phyloP scores from a whole-genome alignment of 1,140 invertebrate species.

The Anastrepha ludens region DNA sequence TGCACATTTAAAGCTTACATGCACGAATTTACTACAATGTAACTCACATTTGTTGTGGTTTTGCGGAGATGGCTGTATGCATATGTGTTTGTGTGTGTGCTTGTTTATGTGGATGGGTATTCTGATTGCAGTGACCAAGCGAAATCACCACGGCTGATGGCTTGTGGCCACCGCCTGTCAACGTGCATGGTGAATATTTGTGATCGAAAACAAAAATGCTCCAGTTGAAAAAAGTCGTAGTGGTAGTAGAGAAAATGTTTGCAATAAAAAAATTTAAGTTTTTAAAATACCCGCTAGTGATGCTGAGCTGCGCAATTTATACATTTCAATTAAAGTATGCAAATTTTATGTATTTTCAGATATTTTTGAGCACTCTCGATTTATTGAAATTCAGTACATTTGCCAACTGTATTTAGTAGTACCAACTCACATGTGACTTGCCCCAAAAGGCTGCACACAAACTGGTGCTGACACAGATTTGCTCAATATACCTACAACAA shows the following conservation, averaged over 20 bases:
- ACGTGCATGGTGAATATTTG: neutral
- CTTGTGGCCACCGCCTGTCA: slow-evolving; percentile 40
- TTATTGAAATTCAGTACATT: no score
- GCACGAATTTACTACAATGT: slow-evolving; percentile 12
- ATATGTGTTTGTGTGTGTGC: neutral
- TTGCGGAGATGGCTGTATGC: neutral
- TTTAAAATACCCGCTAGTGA: neutral
- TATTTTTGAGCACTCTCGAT: neutral
- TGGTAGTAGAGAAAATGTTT: neutral
- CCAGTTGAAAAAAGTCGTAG: neutral
- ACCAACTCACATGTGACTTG: no score
- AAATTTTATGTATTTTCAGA: neutral
- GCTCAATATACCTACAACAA: no score
- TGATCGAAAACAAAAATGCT: neutral
- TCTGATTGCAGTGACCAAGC: neutral
- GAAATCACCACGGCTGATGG: slow-evolving; percentile 42
- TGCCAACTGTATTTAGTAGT: no score
- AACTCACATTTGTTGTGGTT: slow-evolving; percentile 37
- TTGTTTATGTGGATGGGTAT: neutral
- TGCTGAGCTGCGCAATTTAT: neutral
- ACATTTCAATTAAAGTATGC: slow-evolving; percentile 1
- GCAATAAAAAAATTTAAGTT: neutral
- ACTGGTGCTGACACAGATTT: no score
- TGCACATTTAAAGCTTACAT: neutral
- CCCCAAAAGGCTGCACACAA: no score